phyloP scores from a whole-genome alignment of 2,797 vertebrate species.

The Sphaeramia orbicularis region DNA sequence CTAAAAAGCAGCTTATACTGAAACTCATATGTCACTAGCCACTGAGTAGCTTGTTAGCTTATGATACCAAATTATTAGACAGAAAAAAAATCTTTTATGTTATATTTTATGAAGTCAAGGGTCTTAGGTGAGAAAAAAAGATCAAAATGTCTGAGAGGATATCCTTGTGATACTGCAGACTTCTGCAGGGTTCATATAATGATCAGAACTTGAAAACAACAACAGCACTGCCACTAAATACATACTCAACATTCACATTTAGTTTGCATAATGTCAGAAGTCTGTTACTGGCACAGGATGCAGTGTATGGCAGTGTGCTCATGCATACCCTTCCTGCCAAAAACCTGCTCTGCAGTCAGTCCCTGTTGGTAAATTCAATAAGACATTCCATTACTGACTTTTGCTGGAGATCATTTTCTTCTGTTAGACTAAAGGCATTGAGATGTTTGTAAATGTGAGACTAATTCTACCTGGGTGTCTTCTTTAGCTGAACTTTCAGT shows the following conservation, averaged over 20 bases:
- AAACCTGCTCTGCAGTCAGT: constrained; percentile 64
- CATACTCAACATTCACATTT: constrained; percentile 79
- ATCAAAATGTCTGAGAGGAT: constrained; percentile 30
- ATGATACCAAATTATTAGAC: constrained; percentile 23
- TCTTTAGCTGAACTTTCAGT: constrained; percentile 13
- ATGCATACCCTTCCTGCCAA: constrained; percentile 75
- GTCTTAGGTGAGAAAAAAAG: not conserved
- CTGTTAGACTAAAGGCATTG: not conserved
- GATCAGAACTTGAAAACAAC: constrained; percentile 56
- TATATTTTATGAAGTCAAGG: constrained; percentile 4
- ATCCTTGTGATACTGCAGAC: constrained; percentile 48
- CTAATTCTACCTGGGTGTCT: not conserved
- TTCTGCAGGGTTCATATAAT: constrained; percentile 44
- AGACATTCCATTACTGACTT: not conserved
- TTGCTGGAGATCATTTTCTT: constrained; percentile 4
- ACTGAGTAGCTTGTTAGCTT: constrained; percentile 30
- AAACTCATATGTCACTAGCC: constrained; percentile 23
- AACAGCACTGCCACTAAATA: constrained; percentile 61
- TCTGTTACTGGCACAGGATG: constrained; percentile 78
- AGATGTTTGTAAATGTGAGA: constrained; percentile 2
- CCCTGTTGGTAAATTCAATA: constrained; percentile 27
- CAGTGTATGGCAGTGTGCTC: constrained; percentile 79
- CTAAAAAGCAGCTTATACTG: constrained; percentile 34
- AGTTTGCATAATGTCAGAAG: constrained; percentile 86
- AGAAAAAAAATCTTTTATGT: constrained; percentile 12